A percentile compares a stretch with the other conserved stretches of the same genome.
These are phyloP conservation scores for Drosophila anceps DNA, from an alignment of 2,888 invertebrate genomes.

Conservation along the genomic window DNA sequence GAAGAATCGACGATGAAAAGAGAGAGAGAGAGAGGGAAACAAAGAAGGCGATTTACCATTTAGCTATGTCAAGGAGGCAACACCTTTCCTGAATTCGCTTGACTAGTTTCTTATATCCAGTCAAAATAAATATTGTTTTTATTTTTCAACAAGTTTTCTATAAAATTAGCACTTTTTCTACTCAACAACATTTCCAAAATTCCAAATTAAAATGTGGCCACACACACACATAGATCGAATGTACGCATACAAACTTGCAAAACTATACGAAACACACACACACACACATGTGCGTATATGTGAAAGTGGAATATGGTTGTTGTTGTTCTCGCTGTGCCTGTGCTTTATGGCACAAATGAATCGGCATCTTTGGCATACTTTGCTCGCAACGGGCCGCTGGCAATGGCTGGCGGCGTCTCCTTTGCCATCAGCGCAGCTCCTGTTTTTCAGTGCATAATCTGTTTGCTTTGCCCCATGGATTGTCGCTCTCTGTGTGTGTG, in stretches of 20 bases:
- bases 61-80: too few relatives aligned
- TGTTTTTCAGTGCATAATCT: conserved; percentile 37
- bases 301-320: conserved; percentile 22
- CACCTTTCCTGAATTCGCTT: too few relatives aligned
- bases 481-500: conserved; percentile 13
- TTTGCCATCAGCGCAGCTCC: conserved; percentile 23
- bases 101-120: too few relatives aligned
- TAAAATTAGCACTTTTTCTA: not conserved
- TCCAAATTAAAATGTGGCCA: conserved; percentile 53
- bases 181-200: conserved; percentile 16
- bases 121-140: not conserved
- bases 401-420: conserved; percentile 28
- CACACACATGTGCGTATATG: conserved; percentile 14
- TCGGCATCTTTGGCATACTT: conserved; percentile 72
- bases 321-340: conserved; percentile 24
- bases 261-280: not conserved
- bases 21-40: too few relatives aligned
- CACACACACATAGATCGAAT: conserved; percentile 48
- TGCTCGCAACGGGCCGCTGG: conserved; percentile 32
- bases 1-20: too few relatives aligned
- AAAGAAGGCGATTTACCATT: too few relatives aligned
- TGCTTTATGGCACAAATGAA: conserved; percentile 75
- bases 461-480: conserved; percentile 27
- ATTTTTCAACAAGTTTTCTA: not conserved
- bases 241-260: not conserved